Conservation (phyloP, 2,797 vertebrate genomes). For the Avahi laniger region DNA sequence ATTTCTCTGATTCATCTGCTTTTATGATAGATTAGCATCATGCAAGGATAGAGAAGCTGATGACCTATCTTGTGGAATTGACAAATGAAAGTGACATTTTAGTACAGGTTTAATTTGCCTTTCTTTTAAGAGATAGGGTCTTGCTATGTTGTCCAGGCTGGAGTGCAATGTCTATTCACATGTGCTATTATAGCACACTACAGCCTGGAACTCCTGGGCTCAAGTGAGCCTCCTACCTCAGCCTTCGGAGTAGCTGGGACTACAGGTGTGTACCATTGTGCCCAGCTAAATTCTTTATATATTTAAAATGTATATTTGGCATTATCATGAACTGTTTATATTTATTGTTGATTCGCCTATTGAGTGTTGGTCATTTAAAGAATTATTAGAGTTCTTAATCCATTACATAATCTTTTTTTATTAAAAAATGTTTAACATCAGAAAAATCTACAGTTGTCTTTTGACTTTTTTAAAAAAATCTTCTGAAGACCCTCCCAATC, state of each 20-base stretch:
- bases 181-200: too few species aligned
- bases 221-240: too few species aligned
- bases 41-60: background rate
- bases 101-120: background rate
- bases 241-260: background rate
- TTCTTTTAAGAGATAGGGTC: background rate
- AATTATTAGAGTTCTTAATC: background rate
- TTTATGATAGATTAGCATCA: background rate
- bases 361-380: background rate
- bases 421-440: background rate
- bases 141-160: too few species aligned
- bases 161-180: too few species aligned
- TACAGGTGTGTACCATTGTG: background rate
- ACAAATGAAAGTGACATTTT: constrained; percentile 3
- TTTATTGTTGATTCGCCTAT: background rate
- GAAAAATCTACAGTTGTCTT: background rate
- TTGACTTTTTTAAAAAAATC: background rate
- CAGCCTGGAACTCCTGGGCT: too few species aligned
- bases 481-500: background rate
- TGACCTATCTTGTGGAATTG: background rate
- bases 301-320: background rate
- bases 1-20: background rate
- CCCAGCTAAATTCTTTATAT: background rate
- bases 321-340: background rate
- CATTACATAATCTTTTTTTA: background rate